Conservation (phyloP, 2,888 invertebrate genomes). For the Drosophila recens region DNA sequence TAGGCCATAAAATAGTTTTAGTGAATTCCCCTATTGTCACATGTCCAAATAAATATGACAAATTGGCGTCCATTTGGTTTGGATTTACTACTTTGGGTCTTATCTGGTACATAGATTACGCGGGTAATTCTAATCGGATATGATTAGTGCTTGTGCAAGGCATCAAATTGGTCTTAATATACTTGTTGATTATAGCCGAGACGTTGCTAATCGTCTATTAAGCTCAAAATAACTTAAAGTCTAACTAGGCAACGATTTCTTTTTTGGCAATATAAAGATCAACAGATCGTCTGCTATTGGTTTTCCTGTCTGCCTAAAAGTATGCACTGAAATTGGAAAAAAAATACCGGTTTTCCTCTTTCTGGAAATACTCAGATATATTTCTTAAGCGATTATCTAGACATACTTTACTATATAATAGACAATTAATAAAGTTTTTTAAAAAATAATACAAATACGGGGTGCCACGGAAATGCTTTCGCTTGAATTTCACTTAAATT, state of each 20-base stretch:
- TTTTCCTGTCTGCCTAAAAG: not conserved
- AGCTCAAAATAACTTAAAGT: not conserved
- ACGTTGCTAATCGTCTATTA: constrained; percentile 13
- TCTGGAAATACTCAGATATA: not conserved
- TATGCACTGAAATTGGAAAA: not conserved
- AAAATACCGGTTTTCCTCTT: not conserved
- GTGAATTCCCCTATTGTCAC: constrained; percentile 31
- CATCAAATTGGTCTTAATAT: constrained; percentile 11
- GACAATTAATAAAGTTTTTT: too few relatives aligned
- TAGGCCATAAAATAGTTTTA: not conserved
- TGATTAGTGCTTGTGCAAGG: constrained; percentile 16
- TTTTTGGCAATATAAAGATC: too few relatives aligned
- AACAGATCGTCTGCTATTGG: too few relatives aligned
- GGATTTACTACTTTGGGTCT: constrained; percentile 14
- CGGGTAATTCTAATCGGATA: constrained; percentile 11
- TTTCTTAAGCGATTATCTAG: too few relatives aligned
- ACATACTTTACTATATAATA: too few relatives aligned
- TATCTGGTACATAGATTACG: constrained; percentile 27
- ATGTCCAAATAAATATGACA: constrained; percentile 51
- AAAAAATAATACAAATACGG: too few relatives aligned
- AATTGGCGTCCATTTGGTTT: constrained; percentile 6
- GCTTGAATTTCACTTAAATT: too few relatives aligned
- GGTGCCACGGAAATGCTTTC: too few relatives aligned
- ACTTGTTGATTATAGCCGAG: constrained; percentile 11
- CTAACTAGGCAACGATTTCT: not conserved